Conservation (phyloP, 1,140 invertebrate genomes). For the Formica selysi region DNA sequence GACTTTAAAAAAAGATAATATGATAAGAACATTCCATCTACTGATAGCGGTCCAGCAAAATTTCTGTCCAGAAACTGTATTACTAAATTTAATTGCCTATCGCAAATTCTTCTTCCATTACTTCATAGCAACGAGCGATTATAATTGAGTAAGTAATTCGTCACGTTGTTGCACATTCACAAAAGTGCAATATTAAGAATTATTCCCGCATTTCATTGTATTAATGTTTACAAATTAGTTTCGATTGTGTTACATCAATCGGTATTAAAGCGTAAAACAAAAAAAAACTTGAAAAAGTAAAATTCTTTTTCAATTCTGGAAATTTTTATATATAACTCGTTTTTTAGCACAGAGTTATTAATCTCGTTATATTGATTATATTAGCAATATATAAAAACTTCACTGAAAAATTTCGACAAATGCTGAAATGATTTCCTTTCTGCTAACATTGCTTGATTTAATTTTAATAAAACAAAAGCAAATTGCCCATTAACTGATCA, state of each 20-base stretch:
- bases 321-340: neutral
- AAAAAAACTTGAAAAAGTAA: neutral
- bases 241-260: neutral
- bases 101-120: neutral
- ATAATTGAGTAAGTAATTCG: constrained; percentile 40
- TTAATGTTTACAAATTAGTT: constrained; percentile 9
- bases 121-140: neutral
- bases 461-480: neutral
- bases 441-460: neutral
- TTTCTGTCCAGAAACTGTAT: neutral
- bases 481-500: too few relatives aligned
- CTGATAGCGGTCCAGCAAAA: neutral
- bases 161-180: neutral
- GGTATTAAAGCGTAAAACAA: neutral
- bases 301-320: neutral
- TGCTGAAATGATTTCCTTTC: neutral
- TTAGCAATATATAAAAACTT: neutral
- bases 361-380: neutral
- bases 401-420: neutral
- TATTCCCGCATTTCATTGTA: neutral
- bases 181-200: neutral
- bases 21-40: neutral
- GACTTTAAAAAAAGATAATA: constrained; percentile 1
- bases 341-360: neutral
- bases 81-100: constrained; percentile 36